Evolutionary conservation across 2,113 vertebrate genomes (phyloP), one percentile per base, ranked within the genome.

Genomic region (Diphyllodes magnificus): DNA sequence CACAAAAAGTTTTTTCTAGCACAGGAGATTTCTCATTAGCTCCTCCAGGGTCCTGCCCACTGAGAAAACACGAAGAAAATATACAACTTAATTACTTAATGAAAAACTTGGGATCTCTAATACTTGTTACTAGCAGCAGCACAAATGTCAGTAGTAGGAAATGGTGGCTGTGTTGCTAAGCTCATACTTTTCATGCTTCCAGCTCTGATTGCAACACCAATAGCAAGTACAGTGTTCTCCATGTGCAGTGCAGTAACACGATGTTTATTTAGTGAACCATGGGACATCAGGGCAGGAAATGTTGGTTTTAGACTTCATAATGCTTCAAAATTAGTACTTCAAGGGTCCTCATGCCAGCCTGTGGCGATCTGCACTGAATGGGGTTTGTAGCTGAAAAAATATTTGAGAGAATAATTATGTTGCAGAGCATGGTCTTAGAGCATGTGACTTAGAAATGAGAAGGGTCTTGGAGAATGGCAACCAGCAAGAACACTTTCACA

Each of bases 241-340:
- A 0, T 33, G 42, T 61, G 19, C 11, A 20, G 18, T 69, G 51
- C 31, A 51, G 31, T 53, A 57, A 39, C 0, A 1, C 27, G 16
- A 8, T 45, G 13, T 27, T 76, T 49, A 37, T 63, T 72, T 45
- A 61, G 68, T 54, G 50, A 91, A 24, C 18, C 27, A 19, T 10
- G 15, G 42, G 47, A 23, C 2, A 9, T 13, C 27, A 24, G 44
- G 19, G 24, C 22, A 65, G 60, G 44, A 25, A 33, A 6, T 17
- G 17, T 15, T 63, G 20, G 1, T 13, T 65, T 68, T 65, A 69
- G 31, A 11, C 24, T 59, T 65, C 18, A 42, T 42, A 45, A 57
- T 51, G 28, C 24, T 49, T 56, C 30, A 56, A n/a, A 65, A 9
- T 47, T 31, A 50, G 6, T 70, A 13, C 17, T 50, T 64, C 18